Evolutionary conservation across 1,140 invertebrate species (phyloP), one percentile per base, ranked within the genome.

Genomic region (Lutraria rhynchaena): DNA sequence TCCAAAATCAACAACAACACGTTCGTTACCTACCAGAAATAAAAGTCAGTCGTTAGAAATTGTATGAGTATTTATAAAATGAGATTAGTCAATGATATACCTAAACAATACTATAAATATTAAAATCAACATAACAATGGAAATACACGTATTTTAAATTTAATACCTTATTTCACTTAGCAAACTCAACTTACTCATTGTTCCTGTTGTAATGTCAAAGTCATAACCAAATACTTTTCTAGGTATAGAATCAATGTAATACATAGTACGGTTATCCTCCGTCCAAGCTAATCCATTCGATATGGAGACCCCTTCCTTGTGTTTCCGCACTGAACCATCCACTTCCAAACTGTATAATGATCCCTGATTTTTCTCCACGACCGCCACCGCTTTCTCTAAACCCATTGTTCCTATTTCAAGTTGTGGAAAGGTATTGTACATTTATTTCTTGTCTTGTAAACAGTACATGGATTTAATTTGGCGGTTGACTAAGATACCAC

Each of bases 161-260:
- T n/a, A n/a, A n/a, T n/a, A n/a, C n/a, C n/a, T n/a, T n/a, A n/a
- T n/a, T n/a, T n/a, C n/a, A n/a, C n/a, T n/a, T n/a, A n/a, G n/a
- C n/a, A n/a, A n/a, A 15, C 37, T 1, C n/a, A 24, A 37, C 95
- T 94, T 91, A 96, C 95, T 92, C 46, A 95, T 94, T 19, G 94
- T 92, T 27, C 95, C 96, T 5, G 92, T 94, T 3, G 93, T 91
- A 11, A 95, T 92, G 85, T 97, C 94, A 86, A 95, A 98, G 88
- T 97, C 95, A 87, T 96, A 97, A 37, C 94, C 94, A 83, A 91
- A 93, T 17, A 94, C 89, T 75, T 89, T 82, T 58, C 89, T 82
- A 27, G 89, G 89, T 3, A 89, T 86, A 13, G 92, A 91, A 82
- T 94, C 93, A 61, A 93, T 92, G 83, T 89, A 94, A 83, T 90